These are phyloP conservation scores for Choloepus didactylus DNA, from an alignment of 2,797 vertebrate species.

Conservation along the genomic window DNA sequence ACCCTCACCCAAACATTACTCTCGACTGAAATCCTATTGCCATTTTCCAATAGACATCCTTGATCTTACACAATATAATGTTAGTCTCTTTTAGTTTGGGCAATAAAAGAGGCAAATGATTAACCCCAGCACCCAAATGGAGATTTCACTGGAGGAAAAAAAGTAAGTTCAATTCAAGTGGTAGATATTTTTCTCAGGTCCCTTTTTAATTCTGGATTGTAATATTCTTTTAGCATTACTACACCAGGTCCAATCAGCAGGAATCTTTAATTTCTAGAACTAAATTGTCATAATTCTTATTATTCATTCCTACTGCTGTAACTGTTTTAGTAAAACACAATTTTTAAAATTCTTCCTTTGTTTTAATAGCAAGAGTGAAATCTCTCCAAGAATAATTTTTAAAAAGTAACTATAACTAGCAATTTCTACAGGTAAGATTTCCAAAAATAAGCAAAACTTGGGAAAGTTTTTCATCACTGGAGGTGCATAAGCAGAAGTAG, in stretches of 20 bases:
- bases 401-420: constrained; percentile 17
- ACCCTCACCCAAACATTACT: not conserved
- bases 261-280: constrained; percentile 45
- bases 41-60: not conserved
- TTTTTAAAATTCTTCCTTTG: not conserved
- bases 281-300: not conserved
- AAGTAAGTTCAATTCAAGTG: not conserved
- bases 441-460: constrained; percentile 39
- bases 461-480: not conserved
- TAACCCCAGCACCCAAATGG: constrained; percentile 12
- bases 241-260: not conserved
- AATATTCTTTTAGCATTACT: not conserved
- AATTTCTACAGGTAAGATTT: constrained; percentile 54
- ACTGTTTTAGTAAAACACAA: not conserved
- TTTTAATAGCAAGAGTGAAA: constrained; percentile 53
- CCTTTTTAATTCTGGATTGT: not conserved
- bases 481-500: not conserved
- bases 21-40: not conserved
- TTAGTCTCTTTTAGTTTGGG: not conserved
- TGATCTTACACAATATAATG: not conserved
- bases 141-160: not conserved
- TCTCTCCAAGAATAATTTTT: constrained; percentile 41
- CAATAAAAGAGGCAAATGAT: not conserved
- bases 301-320: not conserved
- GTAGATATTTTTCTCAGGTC: not conserved